Evolutionary conservation across 1,140 invertebrate genomes (phyloP).

Genomic region (Globodera ellingtonae): DNA sequence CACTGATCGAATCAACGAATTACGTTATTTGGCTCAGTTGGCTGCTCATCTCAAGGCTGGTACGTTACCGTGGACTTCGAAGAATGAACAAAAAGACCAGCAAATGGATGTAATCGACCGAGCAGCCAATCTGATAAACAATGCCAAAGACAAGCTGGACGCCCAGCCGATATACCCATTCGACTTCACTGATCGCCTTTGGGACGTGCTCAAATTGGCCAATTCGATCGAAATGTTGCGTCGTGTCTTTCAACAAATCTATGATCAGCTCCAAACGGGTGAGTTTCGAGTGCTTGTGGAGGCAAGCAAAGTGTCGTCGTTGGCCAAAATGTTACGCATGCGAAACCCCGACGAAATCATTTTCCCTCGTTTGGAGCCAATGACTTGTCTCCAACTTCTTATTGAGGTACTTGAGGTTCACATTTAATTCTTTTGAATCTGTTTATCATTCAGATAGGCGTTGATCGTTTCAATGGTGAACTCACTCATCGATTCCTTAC

Average conservation of each 20-base stretch:
- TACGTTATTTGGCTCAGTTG: slow-evolving; percentile 26
- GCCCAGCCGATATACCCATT: slow-evolving; percentile 31
- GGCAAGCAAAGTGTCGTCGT: slow-evolving; percentile 34
- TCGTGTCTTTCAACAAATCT: slow-evolving; percentile 26
- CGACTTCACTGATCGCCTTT: slow-evolving; percentile 40
- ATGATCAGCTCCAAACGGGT: slow-evolving; percentile 27
- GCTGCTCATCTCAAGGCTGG: slow-evolving; percentile 23
- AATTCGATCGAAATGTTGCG: slow-evolving; percentile 29
- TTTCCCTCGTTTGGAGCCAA: slow-evolving; percentile 34
- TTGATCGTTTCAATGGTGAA: slow-evolving; percentile 35
- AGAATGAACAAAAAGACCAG: slow-evolving; percentile 10
- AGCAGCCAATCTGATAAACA: slow-evolving; percentile 21
- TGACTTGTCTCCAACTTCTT: slow-evolving; percentile 73
- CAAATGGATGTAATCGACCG: slow-evolving; percentile 1
- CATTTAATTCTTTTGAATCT: too few species aligned
- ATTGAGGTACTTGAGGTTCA: not conserved
- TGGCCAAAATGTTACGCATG: slow-evolving; percentile 39
- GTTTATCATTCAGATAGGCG: slow-evolving; percentile 19
- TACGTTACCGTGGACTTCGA: slow-evolving; percentile 12
- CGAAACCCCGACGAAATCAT: slow-evolving; percentile 35
- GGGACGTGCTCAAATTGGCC: slow-evolving; percentile 28
- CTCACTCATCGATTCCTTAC: slow-evolving; percentile 32
- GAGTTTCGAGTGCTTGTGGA: slow-evolving; percentile 36
- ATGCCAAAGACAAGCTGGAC: slow-evolving; percentile 17
- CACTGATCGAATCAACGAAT: slow-evolving; percentile 34